Evolutionary conservation across 2,888 invertebrate genomes (phyloP).

Genomic region (Nymphalis polychloros): DNA sequence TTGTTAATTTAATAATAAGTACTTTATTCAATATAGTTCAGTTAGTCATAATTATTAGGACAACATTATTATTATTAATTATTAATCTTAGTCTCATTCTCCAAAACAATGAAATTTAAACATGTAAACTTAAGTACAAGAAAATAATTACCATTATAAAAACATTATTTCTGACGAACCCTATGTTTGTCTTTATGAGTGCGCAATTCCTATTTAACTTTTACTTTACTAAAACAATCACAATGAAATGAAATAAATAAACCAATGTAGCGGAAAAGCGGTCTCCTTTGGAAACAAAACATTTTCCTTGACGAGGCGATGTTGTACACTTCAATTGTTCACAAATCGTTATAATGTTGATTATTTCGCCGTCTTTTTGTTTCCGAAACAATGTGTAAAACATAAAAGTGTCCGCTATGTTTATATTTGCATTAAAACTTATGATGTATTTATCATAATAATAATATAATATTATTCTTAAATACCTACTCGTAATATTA

Average conservation of each 20-base stretch:
- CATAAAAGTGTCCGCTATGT: not conserved
- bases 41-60: too few relatives aligned
- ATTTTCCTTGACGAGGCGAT: constrained; percentile 51
- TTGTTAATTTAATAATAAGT: too few relatives aligned
- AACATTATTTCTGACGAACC: too few relatives aligned
- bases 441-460: not conserved
- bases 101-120: too few relatives aligned
- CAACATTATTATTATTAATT: too few relatives aligned
- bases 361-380: constrained; percentile 29
- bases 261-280: constrained; percentile 61
- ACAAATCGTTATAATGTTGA: constrained; percentile 39
- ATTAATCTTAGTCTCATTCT: too few relatives aligned
- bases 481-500: constrained; percentile 5
- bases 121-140: too few relatives aligned
- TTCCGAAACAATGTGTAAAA: constrained; percentile 9
- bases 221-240: constrained; percentile 39
- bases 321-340: constrained; percentile 50
- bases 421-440: not conserved
- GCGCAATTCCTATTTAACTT: constrained; percentile 27
- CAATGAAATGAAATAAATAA: constrained; percentile 56
- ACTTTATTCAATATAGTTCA: too few relatives aligned
- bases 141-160: too few relatives aligned
- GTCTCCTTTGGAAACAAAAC: constrained; percentile 62
- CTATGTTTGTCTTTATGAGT: too few relatives aligned
- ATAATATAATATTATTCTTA: constrained; percentile 1